Conservation (phyloP, 64 coral and sea anemone genomes). For the Actinia equina region DNA sequence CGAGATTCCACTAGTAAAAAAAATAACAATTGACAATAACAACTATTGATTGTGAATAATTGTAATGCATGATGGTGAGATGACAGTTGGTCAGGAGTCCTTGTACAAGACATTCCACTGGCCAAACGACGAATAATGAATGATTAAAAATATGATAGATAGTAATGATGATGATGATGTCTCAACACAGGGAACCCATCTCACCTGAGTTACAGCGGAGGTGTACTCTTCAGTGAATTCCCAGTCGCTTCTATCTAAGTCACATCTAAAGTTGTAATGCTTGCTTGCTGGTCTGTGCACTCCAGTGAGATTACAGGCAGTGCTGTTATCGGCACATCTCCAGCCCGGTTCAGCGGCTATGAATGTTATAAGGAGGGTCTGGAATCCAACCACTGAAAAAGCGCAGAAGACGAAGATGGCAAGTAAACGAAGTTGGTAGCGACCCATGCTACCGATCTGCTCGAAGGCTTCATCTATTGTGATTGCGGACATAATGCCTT, state of each 20-base stretch:
- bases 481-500: constrained; percentile 22
- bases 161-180: background rate
- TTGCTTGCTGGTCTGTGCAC: constrained; percentile 8
- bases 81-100: no score
- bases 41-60: no score
- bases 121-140: no score
- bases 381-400: constrained; percentile 33
- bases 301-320: constrained; percentile 47
- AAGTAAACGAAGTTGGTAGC: constrained; percentile 33
- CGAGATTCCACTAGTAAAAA: constrained; percentile 36
- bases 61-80: no score
- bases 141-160: no score
- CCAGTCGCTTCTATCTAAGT: constrained; percentile 24
- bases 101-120: no score
- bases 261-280: constrained; percentile 33
- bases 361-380: constrained; percentile 38
- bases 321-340: constrained; percentile 51
- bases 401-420: background rate
- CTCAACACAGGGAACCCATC: background rate
- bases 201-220: constrained; percentile 48
- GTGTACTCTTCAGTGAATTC: constrained; percentile 24
- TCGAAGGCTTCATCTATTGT: constrained; percentile 17
- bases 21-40: background rate
- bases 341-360: constrained; percentile 45
- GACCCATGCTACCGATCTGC: constrained; percentile 46